phyloP scores from a whole-genome alignment of 2,113 vertebrate genomes.

The Aphelocoma coerulescens region DNA sequence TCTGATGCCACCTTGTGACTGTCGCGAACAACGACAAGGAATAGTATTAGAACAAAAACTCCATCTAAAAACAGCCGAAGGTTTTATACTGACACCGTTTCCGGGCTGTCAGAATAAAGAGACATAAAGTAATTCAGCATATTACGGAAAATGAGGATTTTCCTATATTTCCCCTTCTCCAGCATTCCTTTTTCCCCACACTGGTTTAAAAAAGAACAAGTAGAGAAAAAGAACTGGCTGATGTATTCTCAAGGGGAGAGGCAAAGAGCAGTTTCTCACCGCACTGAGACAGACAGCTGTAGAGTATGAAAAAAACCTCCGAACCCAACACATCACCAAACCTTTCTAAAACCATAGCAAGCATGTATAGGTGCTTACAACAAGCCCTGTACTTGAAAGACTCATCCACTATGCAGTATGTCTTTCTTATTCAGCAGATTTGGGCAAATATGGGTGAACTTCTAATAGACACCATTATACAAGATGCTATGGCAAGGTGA shows the following conservation, averaged over 20 bases:
- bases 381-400: neutral
- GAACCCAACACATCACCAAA: too few relatives aligned
- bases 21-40: neutral
- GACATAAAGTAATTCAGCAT: neutral
- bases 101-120: accelerated
- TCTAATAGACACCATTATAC: neutral
- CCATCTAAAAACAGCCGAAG: accelerated
- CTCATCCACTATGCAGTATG: accelerated
- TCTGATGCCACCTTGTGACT: slow-evolving; percentile 28
- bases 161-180: accelerated
- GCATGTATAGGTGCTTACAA: accelerated
- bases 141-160: accelerated
- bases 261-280: neutral
- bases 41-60: neutral
- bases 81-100: accelerated
- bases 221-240: neutral
- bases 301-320: neutral
- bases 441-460: neutral
- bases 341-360: accelerated
- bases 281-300: accelerated
- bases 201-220: neutral
- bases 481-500: neutral
- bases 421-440: neutral
- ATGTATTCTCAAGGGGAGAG: neutral
- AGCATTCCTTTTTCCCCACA: accelerated